Evolutionary conservation across 1,140 invertebrate genomes (phyloP).

Genomic region (Limonius californicus): DNA sequence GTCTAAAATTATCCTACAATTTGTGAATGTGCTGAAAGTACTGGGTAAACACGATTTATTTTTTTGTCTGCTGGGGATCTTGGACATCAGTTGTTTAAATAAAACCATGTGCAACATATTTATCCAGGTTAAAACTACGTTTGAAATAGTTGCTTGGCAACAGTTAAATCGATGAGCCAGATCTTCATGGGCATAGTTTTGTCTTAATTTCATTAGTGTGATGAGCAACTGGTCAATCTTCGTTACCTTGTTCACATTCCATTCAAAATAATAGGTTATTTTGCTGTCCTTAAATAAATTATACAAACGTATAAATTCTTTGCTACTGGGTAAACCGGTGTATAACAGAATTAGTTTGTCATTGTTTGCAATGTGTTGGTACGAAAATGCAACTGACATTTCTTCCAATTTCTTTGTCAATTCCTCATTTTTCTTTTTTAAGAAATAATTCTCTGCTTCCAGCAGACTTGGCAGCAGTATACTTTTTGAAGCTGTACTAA

Average conservation of each 20-base stretch:
- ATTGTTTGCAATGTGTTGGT: neutral
- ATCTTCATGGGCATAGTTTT: neutral
- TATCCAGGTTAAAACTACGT: neutral
- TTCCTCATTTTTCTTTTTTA: neutral
- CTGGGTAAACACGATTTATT: neutral
- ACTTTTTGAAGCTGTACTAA: too few species aligned
- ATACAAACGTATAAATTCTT: neutral
- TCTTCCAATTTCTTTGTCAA: neutral
- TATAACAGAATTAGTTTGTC: neutral
- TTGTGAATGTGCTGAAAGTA: neutral
- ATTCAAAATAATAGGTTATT: slow-evolving; percentile 4
- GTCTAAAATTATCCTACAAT: neutral
- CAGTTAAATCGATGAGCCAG: neutral
- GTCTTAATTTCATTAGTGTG: slow-evolving; percentile 16
- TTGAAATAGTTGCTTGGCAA: neutral
- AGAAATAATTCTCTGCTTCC: neutral
- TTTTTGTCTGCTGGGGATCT: neutral
- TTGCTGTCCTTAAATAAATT: neutral
- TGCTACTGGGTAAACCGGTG: neutral
- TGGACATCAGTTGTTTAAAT: neutral
- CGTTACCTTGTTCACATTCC: slow-evolving; percentile 6
- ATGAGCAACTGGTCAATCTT: slow-evolving; percentile 15
- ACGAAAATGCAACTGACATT: neutral
- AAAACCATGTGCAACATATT: neutral
- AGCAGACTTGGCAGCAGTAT: too few species aligned